Conservation (phyloP, 1,140 invertebrate genomes). For the Lamellibrachia luymesi region DNA sequence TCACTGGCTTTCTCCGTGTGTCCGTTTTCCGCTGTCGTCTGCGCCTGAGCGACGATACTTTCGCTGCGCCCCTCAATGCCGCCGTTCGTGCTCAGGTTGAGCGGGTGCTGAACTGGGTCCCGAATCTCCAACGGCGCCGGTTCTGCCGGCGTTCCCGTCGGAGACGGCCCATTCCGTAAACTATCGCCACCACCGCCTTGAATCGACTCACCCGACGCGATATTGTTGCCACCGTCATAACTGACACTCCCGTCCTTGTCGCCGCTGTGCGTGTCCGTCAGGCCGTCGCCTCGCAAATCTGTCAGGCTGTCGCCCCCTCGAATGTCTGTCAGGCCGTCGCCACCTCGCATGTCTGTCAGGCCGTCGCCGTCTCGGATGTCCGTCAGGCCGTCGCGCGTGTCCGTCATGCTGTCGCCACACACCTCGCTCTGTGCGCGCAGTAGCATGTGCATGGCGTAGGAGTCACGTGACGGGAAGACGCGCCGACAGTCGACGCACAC, state of each 20-base stretch:
- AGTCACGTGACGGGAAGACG: slow-evolving; percentile 47
- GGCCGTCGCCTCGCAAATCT: background rate
- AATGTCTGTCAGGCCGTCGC: background rate
- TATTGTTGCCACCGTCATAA: background rate
- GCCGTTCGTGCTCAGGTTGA: background rate
- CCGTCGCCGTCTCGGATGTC: background rate
- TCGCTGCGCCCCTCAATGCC: background rate
- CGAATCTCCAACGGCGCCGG: background rate
- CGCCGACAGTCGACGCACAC: slow-evolving; percentile 46
- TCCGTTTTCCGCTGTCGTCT: background rate
- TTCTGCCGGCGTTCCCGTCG: background rate
- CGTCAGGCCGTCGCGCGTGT: background rate
- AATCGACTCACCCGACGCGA: background rate
- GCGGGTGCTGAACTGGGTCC: background rate
- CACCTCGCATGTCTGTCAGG: background rate
- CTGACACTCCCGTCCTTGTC: background rate
- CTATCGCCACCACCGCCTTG: background rate
- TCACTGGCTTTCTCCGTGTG: background rate
- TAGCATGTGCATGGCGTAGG: slow-evolving; percentile 54
- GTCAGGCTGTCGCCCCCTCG: background rate
- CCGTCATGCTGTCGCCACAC: slow-evolving; percentile 29
- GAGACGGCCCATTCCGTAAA: background rate
- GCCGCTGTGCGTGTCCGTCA: background rate
- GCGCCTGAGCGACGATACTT: background rate
- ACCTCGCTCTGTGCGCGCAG: slow-evolving; percentile 47